Evolutionary conservation across 2,113 vertebrate species (phyloP).

Genomic region (Todiramphus chloris): DNA sequence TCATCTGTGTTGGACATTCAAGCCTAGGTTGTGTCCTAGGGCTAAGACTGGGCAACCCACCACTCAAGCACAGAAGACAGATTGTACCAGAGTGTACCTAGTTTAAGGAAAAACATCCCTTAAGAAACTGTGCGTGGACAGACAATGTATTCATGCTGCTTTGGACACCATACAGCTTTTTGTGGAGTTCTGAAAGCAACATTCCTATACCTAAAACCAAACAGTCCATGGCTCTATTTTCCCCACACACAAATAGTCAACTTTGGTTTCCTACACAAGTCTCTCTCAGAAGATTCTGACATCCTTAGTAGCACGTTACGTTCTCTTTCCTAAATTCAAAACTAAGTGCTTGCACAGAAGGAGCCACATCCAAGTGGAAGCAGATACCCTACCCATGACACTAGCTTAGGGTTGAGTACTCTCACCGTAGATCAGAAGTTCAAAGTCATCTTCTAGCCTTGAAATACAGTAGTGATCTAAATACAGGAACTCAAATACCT

Average conservation of each 20-base stretch:
- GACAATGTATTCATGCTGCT: no score
- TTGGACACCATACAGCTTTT: background rate
- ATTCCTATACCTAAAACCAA: background rate
- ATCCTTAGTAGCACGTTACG: background rate
- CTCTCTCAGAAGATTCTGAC: background rate
- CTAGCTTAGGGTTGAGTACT: background rate
- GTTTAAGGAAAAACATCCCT: background rate
- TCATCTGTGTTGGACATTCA: background rate
- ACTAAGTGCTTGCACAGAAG: background rate
- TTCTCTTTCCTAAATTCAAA: background rate
- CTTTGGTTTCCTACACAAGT: background rate
- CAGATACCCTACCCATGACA: background rate
- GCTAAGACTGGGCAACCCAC: background rate
- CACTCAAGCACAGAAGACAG: background rate
- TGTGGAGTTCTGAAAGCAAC: background rate
- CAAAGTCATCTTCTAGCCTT: background rate
- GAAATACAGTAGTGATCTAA: slow-evolving; percentile 26
- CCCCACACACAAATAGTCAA: background rate
- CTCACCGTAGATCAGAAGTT: background rate
- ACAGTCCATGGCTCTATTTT: background rate
- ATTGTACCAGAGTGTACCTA: background rate
- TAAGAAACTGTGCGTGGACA: background rate
- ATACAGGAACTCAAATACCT: background rate
- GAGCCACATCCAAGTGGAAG: background rate
- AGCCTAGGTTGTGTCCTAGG: background rate